Conservation (phyloP, 2,888 invertebrate genomes). For the Vandiemenella viatica region DNA sequence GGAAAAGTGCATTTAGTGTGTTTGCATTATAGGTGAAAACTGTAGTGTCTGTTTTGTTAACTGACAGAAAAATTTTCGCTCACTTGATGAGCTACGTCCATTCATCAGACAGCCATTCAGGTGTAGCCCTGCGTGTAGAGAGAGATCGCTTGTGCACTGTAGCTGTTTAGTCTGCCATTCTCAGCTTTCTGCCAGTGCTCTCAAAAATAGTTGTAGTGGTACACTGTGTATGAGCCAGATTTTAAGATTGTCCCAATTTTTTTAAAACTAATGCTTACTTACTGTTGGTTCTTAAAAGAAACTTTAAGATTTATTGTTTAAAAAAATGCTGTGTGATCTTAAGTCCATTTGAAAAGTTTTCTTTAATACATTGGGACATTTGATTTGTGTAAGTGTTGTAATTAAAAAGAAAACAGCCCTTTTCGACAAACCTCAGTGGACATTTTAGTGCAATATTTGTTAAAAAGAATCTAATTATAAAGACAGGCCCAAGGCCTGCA, state of each 20-base stretch:
- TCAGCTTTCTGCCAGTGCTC: too few relatives aligned
- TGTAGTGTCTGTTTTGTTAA: too few relatives aligned
- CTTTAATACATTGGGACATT: background rate
- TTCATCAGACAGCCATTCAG: too few relatives aligned
- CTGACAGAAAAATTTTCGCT: too few relatives aligned
- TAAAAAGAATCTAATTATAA: background rate
- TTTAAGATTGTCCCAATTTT: background rate
- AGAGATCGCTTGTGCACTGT: background rate
- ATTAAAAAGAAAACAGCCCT: background rate
- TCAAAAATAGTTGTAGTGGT: too few relatives aligned
- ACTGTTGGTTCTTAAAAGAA: background rate
- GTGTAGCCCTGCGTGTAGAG: background rate
- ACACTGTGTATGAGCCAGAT: too few relatives aligned
- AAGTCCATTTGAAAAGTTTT: too few relatives aligned
- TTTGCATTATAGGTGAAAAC: background rate
- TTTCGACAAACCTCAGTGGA: background rate
- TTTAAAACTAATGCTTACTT: background rate
- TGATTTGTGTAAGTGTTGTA: background rate
- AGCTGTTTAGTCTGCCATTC: too few relatives aligned
- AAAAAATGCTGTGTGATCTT: too few relatives aligned
- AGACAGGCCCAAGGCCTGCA: too few relatives aligned
- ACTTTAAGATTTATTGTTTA: too few relatives aligned
- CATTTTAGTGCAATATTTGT: background rate
- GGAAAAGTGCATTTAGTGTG: background rate
- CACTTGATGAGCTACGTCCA: too few relatives aligned